Conservation (phyloP, 2,797 vertebrate genomes). For the Pitangus sulphuratus region DNA sequence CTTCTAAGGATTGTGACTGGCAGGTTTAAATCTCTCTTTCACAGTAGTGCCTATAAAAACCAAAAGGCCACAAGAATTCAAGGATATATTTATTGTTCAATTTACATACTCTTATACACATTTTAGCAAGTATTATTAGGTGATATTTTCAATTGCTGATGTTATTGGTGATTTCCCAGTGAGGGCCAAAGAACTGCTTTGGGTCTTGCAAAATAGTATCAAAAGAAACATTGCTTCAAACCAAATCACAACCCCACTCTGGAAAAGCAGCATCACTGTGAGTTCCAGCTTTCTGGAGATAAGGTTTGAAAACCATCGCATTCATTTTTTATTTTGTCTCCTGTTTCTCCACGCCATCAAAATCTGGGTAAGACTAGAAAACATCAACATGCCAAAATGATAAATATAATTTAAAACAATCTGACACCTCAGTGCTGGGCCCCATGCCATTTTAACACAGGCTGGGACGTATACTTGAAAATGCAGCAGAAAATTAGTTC, state of each 20-base stretch:
- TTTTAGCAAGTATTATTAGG: not conserved
- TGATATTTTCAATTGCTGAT: not conserved
- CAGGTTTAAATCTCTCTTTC: not conserved
- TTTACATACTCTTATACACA: not conserved
- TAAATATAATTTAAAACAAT: slow-evolving; percentile 56
- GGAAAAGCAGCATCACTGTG: not conserved
- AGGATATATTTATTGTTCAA: not conserved
- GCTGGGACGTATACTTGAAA: slow-evolving; percentile 19
- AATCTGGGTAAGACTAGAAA: slow-evolving; percentile 38
- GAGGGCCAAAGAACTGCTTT: not conserved
- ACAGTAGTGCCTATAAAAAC: not conserved
- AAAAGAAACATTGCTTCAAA: not conserved
- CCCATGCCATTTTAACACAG: slow-evolving; percentile 40
- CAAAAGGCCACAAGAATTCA: not conserved
- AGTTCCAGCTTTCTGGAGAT: not conserved
- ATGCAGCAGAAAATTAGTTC: slow-evolving; percentile 19
- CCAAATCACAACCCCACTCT: not conserved
- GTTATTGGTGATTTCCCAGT: not conserved
- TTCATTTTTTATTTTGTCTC: slow-evolving; percentile 31
- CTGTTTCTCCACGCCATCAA: not conserved
- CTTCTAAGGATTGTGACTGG: not conserved
- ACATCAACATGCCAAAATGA: slow-evolving; percentile 44
- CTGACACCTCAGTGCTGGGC: slow-evolving; percentile 45
- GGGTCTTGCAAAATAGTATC: not conserved
- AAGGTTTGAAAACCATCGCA: not conserved